Base-by-base conservation (phyloP, 92 coral and sea anemone genomes). In the Phenganax marumi region DNA sequence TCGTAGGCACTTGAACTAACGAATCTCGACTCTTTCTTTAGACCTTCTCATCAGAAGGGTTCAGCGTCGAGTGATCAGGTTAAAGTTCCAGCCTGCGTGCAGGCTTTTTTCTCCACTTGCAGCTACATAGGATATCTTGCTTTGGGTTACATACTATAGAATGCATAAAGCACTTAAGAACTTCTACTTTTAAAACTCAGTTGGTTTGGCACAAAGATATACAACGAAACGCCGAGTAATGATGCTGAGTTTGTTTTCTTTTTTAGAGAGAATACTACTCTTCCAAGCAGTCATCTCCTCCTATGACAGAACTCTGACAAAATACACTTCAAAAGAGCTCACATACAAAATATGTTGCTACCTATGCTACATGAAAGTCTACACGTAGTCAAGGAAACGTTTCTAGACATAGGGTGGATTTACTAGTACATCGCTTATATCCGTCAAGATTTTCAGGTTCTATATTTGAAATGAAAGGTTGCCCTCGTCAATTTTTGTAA, bases 231-330 rank as follows among this genome's bases (percentile, higher is more conserved):
- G 43, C 5, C 43, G 43, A 33, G 43, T 33, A 33, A 33, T 0
- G 43, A 33, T 33, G 43, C 43, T 33, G 43, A 33, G 43, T 76
- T 10, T 49, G 24, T 10, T 13, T 52, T 69, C 22, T 69, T 12
- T 47, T 76, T 12, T 62, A 76, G 81, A 26, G 81, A 48, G 52
- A 56, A 6, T 56, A 76, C 52, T 56, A 76, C 39, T 12, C 81
- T 12, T 76, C 81, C 22, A 57, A 52, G 57, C 68, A 13, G 3
- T 12, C 69, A n/a, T 16, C 47, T 57, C 63, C 68, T 26, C 81
- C 81, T 47, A 76, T 54, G 64, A 76, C 81, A 54, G 81, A 76
- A 62, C 52, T 76, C 52, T 76, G 17, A 76, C n/a, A 53, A 22
- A 23, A 57, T 54, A 22, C 64, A 39, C 21, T 56, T 76, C 12